Percentiles rank a stretch among this genome's conserved stretches.
phyloP scores from a whole-genome alignment of 2,888 invertebrate genomes.

The Chrysolina americana region DNA sequence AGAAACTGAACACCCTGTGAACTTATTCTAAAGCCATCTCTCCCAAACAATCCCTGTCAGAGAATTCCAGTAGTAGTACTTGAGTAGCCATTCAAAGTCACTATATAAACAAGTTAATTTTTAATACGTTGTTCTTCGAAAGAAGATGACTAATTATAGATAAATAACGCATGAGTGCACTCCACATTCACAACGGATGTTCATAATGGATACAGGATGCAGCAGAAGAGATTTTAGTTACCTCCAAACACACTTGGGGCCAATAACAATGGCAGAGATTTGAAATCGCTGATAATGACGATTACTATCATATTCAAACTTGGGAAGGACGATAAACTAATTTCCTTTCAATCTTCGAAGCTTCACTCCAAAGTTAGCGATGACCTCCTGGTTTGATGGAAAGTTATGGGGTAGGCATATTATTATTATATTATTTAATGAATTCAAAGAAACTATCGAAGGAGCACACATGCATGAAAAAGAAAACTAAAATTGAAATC shows the following conservation, averaged over 20 bases:
- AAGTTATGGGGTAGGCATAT: no score
- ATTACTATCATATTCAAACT: not conserved
- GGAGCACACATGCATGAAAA: no score
- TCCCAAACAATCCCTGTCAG: not conserved
- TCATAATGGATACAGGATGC: constrained; percentile 14
- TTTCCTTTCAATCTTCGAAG: no score
- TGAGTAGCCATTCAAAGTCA: not conserved
- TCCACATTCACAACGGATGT: constrained; percentile 8
- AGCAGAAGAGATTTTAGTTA: not conserved
- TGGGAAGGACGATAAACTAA: not conserved
- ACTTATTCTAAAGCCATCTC: not conserved
- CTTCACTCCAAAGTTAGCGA: no score
- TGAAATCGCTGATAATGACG: not conserved
- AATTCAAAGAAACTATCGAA: no score
- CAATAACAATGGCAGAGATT: not conserved
- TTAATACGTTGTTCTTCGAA: not conserved
- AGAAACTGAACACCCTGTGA: no score
- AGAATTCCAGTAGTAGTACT: not conserved
- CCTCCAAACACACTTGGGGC: not conserved
- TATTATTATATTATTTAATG: no score
- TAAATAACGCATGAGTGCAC: constrained; percentile 20
- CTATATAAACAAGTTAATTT: not conserved
- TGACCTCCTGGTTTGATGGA: no score
- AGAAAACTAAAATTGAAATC: no score
- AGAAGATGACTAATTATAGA: constrained; percentile 10